Evolutionary conservation across 2,797 vertebrate genomes (phyloP).

Genomic region (Echeneis naucrates): DNA sequence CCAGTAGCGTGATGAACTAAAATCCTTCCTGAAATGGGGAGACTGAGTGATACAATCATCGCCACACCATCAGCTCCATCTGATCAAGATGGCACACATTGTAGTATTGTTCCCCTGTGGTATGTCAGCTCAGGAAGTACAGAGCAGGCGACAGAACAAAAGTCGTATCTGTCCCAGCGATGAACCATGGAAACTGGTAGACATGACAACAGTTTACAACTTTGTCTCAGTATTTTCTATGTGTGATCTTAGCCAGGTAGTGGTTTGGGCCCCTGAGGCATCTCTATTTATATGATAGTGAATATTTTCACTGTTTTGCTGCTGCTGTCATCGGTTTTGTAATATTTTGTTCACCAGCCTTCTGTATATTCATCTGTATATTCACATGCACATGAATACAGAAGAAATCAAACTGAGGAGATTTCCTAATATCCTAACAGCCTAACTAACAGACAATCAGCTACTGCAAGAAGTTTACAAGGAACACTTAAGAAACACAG

Average conservation of each 20-base stretch:
- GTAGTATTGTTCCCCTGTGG: conserved; percentile 55
- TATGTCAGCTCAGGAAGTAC: conserved; percentile 73
- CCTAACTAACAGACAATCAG: conserved; percentile 1
- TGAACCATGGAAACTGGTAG: conserved; percentile 54
- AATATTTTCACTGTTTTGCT: background rate
- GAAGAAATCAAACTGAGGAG: background rate
- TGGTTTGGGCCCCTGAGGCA: conserved; percentile 19
- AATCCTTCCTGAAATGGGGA: conserved; percentile 45
- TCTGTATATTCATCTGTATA: background rate
- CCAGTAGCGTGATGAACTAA: conserved; percentile 30
- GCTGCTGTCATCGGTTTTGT: background rate
- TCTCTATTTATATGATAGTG: background rate
- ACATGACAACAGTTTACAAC: conserved; percentile 55
- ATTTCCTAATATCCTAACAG: background rate
- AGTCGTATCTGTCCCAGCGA: conserved; percentile 39
- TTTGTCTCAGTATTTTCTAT: conserved; percentile 30
- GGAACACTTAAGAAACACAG: conserved; percentile 8
- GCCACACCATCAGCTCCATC: conserved; percentile 32
- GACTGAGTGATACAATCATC: conserved; percentile 26
- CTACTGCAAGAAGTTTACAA: background rate
- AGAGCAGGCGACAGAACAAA: conserved; percentile 52
- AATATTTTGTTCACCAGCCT: background rate
- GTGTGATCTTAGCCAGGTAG: conserved; percentile 30
- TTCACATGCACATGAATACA: background rate
- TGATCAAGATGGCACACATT: conserved; percentile 46